Evolutionary conservation across 1,140 invertebrate genomes (phyloP).

Genomic region (Listronotus oregonensis): DNA sequence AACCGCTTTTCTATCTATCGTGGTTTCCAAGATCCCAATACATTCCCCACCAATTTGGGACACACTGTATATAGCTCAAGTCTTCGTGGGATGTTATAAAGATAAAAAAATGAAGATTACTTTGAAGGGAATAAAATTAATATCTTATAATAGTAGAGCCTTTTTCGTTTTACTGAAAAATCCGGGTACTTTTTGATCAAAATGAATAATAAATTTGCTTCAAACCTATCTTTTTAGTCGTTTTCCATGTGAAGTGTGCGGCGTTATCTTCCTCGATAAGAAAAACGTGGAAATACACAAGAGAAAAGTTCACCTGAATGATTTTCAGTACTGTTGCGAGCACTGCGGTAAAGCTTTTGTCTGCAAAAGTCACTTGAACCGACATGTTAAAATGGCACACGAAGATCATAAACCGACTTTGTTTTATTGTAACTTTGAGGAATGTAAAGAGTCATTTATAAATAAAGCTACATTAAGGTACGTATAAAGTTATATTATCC

Average conservation of each 20-base stretch:
- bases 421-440: not conserved
- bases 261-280: constrained; percentile 19
- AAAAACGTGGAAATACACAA: constrained; percentile 31
- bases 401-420: not conserved
- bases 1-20: too few species aligned
- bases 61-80: too few species aligned
- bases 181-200: too few species aligned
- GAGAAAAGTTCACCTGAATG: constrained; percentile 19
- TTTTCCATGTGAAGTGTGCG: constrained; percentile 27
- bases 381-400: constrained; percentile 59
- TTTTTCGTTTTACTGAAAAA: too few species aligned
- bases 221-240: constrained; percentile 10
- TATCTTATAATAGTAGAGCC: too few species aligned
- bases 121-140: too few species aligned
- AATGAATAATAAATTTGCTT: too few species aligned
- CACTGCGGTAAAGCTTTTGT: constrained; percentile 15
- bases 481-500: too few species aligned
- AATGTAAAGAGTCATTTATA: constrained; percentile 17
- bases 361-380: constrained; percentile 42
- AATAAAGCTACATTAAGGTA: constrained; percentile 17
- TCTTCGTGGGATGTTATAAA: too few species aligned
- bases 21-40: too few species aligned
- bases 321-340: constrained; percentile 19
- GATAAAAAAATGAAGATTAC: too few species aligned
- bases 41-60: too few species aligned